Conservation (phyloP, 1,140 invertebrate genomes). For the Babylonia areolata region DNA sequence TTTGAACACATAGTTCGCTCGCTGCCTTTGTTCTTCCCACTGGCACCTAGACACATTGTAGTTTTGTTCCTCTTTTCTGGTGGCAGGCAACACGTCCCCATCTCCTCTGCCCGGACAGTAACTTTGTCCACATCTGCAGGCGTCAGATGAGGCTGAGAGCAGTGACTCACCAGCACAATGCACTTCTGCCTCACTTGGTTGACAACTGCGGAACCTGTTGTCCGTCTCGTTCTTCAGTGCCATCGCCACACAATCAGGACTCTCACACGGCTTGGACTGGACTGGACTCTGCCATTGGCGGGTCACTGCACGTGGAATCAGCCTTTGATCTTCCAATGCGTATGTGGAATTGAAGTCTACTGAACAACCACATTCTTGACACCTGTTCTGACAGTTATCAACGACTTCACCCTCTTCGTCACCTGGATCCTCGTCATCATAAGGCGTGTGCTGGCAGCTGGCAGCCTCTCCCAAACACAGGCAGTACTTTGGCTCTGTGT, state of each 20-base stretch:
- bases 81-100: background rate
- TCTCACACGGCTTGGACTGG: background rate
- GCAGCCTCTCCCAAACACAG: background rate
- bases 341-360: background rate
- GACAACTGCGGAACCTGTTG: background rate
- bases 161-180: background rate
- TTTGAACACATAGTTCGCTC: background rate
- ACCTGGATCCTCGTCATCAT: background rate
- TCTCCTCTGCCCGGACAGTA: background rate
- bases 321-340: background rate
- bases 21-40: background rate
- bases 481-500: background rate
- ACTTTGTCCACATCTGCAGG: background rate
- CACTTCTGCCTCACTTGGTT: background rate
- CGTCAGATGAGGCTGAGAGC: background rate
- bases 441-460: background rate
- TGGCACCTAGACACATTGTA: slow-evolving; percentile 13
- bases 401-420: background rate
- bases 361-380: background rate
- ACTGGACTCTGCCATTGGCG: background rate
- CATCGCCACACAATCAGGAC: background rate
- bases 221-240: background rate
- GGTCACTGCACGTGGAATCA: background rate
- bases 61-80: background rate
- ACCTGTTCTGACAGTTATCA: background rate